phyloP scores from a whole-genome alignment of 2,888 invertebrate species.

The Eupithecia subfuscata region DNA sequence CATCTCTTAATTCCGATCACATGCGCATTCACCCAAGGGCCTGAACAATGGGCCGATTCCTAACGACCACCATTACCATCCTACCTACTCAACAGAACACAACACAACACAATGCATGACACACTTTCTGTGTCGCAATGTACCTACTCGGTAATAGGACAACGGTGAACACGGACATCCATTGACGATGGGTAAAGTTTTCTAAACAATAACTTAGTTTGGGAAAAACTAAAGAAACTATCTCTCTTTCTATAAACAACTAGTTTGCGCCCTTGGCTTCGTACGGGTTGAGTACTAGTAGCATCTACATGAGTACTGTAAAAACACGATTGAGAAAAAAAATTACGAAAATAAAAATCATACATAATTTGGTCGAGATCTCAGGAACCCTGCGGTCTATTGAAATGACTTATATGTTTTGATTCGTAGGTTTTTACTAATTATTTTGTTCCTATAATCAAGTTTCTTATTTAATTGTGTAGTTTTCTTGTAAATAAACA shows the following conservation, averaged over 20 bases:
- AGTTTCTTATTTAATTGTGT: no score
- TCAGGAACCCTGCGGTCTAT: no score
- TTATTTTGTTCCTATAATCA: no score
- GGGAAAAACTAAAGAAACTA: neutral
- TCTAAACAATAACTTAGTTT: neutral
- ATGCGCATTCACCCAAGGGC: neutral
- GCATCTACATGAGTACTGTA: no score
- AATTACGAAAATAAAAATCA: no score
- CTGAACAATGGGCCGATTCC: neutral
- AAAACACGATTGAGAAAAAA: no score
- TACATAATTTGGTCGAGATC: no score
- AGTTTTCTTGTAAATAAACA: no score
- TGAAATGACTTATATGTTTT: no score
- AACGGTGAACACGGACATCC: neutral
- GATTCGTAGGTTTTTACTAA: no score
- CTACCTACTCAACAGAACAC: neutral
- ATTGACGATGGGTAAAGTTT: neutral
- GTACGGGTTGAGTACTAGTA: neutral
- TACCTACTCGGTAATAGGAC: neutral
- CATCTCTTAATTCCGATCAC: neutral
- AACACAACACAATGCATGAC: neutral
- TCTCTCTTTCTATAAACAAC: neutral
- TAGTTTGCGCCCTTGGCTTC: neutral
- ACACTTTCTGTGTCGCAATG: neutral
- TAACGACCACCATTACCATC: neutral